These are phyloP conservation scores for Catharus minimus DNA, from an alignment of 2,113 vertebrate genomes.

Conservation along the genomic window DNA sequence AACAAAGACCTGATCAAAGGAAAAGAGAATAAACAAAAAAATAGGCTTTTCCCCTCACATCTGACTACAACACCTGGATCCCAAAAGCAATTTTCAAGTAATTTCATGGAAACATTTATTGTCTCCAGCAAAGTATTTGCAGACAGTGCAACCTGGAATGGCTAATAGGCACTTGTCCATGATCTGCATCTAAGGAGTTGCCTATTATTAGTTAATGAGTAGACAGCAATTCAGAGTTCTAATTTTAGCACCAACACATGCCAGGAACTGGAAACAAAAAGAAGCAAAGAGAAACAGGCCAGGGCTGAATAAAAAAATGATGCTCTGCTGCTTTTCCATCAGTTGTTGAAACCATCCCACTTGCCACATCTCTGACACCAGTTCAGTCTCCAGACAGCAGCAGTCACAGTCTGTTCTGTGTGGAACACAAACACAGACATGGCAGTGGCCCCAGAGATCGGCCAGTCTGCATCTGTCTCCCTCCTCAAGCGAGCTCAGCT, in stretches of 20 bases:
- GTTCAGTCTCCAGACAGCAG: not conserved
- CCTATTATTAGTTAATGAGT: slow-evolving; percentile 21
- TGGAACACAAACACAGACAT: fast-evolving
- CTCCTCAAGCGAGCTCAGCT: not conserved
- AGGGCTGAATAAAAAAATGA: not conserved
- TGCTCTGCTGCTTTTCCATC: not conserved
- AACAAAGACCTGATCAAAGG: not conserved
- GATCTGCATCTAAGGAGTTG: not conserved
- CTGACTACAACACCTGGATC: not conserved
- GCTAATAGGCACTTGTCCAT: not conserved
- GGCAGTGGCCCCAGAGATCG: not conserved
- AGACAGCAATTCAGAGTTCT: not conserved
- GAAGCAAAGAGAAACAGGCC: not conserved
- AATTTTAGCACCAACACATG: not conserved
- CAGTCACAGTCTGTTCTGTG: not conserved
- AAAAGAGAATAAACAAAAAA: not conserved
- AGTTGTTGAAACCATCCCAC: not conserved
- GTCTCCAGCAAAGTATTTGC: not conserved
- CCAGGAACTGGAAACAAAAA: not conserved
- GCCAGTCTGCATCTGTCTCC: not conserved
- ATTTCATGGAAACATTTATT: not conserved
- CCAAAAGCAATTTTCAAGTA: not conserved
- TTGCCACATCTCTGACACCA: not conserved
- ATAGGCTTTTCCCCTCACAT: not conserved
- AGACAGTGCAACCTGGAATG: not conserved